phyloP scores from a whole-genome alignment of 2,113 vertebrate species.

The Planiliza haematocheilus region DNA sequence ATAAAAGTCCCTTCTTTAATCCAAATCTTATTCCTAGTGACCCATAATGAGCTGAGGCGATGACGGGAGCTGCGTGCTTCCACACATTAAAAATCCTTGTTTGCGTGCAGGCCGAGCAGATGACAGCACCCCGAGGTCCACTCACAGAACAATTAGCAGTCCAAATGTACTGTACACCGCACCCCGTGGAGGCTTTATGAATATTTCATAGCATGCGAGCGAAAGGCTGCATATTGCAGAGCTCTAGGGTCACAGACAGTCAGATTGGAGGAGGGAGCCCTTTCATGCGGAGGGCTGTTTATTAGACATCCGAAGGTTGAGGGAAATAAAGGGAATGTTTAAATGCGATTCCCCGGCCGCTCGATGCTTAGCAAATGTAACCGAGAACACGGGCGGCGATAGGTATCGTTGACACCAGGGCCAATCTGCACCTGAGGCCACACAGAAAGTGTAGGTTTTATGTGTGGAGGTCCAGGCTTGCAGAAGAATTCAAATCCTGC shows the following conservation, averaged over 20 bases:
- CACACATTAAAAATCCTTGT: neutral
- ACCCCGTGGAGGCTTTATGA: constrained; percentile 43
- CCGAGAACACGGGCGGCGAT: neutral
- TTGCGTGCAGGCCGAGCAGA: constrained; percentile 2
- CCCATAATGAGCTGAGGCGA: neutral
- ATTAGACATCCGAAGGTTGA: constrained; percentile 10
- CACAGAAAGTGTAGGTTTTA: neutral
- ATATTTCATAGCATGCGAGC: constrained; percentile 55
- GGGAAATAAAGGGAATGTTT: constrained; percentile 17
- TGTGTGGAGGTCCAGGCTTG: too few species aligned
- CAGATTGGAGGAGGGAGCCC: constrained; percentile 23
- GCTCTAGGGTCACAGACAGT: constrained; percentile 38
- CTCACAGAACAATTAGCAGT: constrained; percentile 52
- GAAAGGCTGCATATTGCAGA: constrained; percentile 32
- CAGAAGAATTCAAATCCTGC: too few species aligned
- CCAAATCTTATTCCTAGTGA: neutral
- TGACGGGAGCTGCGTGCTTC: neutral
- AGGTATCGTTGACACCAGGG: constrained; percentile 12
- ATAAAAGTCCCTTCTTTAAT: too few species aligned
- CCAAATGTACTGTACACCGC: constrained; percentile 10
- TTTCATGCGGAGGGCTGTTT: constrained; percentile 21
- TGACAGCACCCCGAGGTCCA: constrained; percentile 40
- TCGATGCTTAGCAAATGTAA: constrained; percentile 20
- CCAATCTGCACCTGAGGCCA: constrained; percentile 10
- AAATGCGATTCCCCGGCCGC: neutral